Evolutionary conservation across 2,888 invertebrate species (phyloP), one percentile per base, ranked within the genome.

Genomic region (Chelonus formosanus): DNA sequence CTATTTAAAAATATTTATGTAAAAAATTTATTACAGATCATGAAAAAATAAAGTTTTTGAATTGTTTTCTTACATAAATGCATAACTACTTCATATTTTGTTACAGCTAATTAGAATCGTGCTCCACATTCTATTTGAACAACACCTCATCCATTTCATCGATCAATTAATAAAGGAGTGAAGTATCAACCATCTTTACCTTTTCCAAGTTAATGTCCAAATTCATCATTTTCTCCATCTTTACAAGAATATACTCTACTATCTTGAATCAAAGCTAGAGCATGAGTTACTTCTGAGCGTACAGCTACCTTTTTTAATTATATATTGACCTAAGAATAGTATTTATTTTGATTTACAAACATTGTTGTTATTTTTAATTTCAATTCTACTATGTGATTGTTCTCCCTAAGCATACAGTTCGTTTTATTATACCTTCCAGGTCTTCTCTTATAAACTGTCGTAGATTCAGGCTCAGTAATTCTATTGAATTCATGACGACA

Each of bases 171-270:
- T 82, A 95, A 90, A 0, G 97, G 97, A 0, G 92, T 85, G 61
- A 92, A 92, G 75, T 97, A 97, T 0, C 97, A 97, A 80, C 97
- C 96, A 36, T 96, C 96, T 45, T 97, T 97, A 3, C 97, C 97
- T 68, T 96, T 91, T 40, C 97, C 95, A 67, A 95, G 86, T 87
- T 97, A 96, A 77, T 97, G 97, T 0, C 97, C 97, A 4, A 97
- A 87, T 83, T 97, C 96, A 0, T 97, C 97, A 78, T 96, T 96
- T 83, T 96, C 96, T 0, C 97, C 97, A 86, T 97, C 97, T 0
- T 97, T 97, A 97, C 97, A 97, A 0, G 96, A 96, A 81, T 97
- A 97, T 0, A 93, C 94, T 85, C 96, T 96, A 6, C 97, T 97
- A 80, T 97, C 97, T 61, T 95, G 90, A 1, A 97, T 97, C 5